Percentiles rank a stretch among this genome's conserved stretches.
These are phyloP conservation scores for Drosophila arizonae DNA, from an alignment of 1,140 invertebrate species.

Conservation along the genomic window DNA sequence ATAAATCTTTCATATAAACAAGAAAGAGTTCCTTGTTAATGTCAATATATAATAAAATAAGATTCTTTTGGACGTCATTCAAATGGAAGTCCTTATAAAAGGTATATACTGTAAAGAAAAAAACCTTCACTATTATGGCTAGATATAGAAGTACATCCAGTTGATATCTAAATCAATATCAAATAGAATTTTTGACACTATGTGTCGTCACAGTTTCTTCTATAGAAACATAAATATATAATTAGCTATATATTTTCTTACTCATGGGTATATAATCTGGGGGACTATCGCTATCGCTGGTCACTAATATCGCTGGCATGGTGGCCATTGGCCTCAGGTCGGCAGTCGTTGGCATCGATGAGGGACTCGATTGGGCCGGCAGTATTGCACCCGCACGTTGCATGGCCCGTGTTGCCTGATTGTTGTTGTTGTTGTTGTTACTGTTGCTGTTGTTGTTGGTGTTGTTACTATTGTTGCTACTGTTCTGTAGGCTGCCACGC, in stretches of 20 bases:
- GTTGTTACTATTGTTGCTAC: conserved; percentile 26
- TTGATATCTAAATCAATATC: too few species aligned
- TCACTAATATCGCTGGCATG: conserved; percentile 72
- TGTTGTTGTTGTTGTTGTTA: conserved; percentile 44
- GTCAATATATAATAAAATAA: too few species aligned
- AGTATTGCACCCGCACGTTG: conserved; percentile 53
- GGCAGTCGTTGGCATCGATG: conserved; percentile 72
- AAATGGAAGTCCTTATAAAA: too few species aligned
- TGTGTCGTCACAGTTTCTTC: too few species aligned
- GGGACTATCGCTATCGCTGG: conserved; percentile 77
- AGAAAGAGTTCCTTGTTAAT: too few species aligned
- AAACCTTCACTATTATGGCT: too few species aligned
- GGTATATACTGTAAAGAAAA: too few species aligned
- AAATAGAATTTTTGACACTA: too few species aligned
- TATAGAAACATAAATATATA: not conserved
- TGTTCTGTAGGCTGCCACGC: conserved; percentile 24
- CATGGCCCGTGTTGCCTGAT: conserved; percentile 40
- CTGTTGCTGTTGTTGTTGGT: conserved; percentile 15
- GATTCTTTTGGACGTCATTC: too few species aligned
- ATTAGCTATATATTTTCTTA: conserved; percentile 29
- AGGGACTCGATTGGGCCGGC: conserved; percentile 63
- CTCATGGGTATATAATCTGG: conserved; percentile 82
- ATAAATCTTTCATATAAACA: too few species aligned
- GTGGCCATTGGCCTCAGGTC: conserved; percentile 57
- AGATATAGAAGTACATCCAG: too few species aligned